These are phyloP conservation scores for Tribolium freemani DNA, from an alignment of 2,888 invertebrate genomes.

Conservation along the genomic window DNA sequence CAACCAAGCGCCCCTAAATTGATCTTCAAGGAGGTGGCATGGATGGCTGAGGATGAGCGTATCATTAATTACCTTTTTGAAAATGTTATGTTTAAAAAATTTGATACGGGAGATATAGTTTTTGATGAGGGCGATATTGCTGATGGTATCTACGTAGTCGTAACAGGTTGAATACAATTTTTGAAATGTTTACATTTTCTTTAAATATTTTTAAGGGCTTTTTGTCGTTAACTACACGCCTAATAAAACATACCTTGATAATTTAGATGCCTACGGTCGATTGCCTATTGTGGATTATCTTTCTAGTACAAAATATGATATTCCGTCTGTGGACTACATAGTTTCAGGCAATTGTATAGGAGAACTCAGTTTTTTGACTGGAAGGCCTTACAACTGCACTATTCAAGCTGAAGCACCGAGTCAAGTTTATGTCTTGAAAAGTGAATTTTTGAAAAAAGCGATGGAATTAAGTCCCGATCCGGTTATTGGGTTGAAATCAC, in stretches of 20 bases:
- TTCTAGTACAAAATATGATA: conserved; percentile 68
- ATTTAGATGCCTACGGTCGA: conserved; percentile 62
- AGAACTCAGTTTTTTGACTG: conserved; percentile 73
- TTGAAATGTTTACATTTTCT: neutral
- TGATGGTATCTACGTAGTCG: conserved; percentile 66
- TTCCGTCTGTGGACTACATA: conserved; percentile 71
- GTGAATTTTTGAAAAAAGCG: conserved; percentile 68
- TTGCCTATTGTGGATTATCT: conserved; percentile 73
- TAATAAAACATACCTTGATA: neutral
- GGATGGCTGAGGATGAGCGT: conserved; percentile 49
- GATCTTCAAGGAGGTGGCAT: conserved; percentile 54
- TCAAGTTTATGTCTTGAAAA: conserved; percentile 69
- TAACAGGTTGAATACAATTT: conserved; percentile 53
- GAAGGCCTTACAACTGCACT: conserved; percentile 71
- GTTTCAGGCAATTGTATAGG: conserved; percentile 75
- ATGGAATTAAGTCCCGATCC: conserved; percentile 58
- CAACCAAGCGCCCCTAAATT: conserved; percentile 71
- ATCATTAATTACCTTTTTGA: conserved; percentile 31
- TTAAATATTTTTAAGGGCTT: neutral
- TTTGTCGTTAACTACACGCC: neutral
- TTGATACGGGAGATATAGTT: conserved; percentile 49
- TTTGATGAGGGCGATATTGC: conserved; percentile 60
- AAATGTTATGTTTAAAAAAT: conserved; percentile 45
- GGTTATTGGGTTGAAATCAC: conserved; percentile 50
- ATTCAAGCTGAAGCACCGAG: conserved; percentile 74